These are phyloP conservation scores for Biston betularia DNA, from an alignment of 2,888 invertebrate species.

Conservation along the genomic window DNA sequence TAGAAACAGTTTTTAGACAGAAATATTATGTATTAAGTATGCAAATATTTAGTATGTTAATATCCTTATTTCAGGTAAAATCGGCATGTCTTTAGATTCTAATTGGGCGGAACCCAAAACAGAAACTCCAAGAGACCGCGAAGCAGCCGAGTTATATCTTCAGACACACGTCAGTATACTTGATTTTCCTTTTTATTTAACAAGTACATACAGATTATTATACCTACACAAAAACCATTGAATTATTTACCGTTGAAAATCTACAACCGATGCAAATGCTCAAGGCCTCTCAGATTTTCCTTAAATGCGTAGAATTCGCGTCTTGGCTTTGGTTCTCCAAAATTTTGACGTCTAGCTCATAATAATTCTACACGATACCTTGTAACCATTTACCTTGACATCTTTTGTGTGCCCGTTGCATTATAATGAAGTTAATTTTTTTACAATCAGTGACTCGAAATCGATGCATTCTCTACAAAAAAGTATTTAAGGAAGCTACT, in stretches of 20 bases:
- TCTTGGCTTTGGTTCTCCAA: conserved; percentile 15
- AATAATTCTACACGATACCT: conserved; percentile 31
- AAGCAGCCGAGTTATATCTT: conserved; percentile 87
- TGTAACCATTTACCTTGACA: conserved; percentile 52
- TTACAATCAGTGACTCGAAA: neutral
- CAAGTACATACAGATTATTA: too few species aligned
- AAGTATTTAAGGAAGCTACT: neutral
- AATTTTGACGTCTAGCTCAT: conserved; percentile 28
- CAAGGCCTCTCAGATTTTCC: neutral
- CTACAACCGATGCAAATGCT: too few species aligned
- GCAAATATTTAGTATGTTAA: neutral
- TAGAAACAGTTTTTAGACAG: too few species aligned
- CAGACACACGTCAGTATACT: conserved; percentile 84
- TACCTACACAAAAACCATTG: too few species aligned
- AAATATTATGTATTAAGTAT: too few species aligned
- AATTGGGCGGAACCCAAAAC: conserved; percentile 87
- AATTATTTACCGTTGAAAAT: too few species aligned
- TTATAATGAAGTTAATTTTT: conserved; percentile 32
- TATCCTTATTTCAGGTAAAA: conserved; percentile 74
- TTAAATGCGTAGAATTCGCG: neutral
- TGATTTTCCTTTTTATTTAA: neutral
- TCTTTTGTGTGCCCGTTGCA: conserved; percentile 40
- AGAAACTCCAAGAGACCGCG: conserved; percentile 80
- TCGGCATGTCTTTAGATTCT: conserved; percentile 87
- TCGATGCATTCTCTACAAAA: neutral